These are phyloP conservation scores for Ochotona curzoniae DNA, from an alignment of 2,113 vertebrate genomes.

Conservation along the genomic window DNA sequence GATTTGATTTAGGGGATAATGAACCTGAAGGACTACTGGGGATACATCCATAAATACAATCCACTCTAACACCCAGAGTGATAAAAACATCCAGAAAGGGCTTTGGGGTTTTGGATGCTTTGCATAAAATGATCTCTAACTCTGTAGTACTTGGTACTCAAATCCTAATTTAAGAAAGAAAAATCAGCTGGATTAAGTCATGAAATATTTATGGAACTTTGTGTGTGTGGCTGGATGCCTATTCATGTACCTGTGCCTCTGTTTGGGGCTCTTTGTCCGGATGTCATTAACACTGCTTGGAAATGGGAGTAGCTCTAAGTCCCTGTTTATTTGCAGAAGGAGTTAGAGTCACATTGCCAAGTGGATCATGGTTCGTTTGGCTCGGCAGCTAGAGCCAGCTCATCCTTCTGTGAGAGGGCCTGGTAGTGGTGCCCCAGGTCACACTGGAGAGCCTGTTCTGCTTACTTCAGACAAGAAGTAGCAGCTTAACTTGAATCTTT, in stretches of 20 bases:
- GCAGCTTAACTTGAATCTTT: slow-evolving; percentile 39
- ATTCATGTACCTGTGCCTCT: no score
- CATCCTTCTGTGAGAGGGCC: not conserved
- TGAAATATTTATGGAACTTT: not conserved
- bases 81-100: not conserved
- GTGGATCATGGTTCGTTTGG: slow-evolving; percentile 12
- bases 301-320: not conserved
- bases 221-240: not conserved
- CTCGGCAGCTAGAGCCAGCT: not conserved
- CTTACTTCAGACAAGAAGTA: slow-evolving; percentile 13
- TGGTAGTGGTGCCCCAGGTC: slow-evolving; percentile 11
- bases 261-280: not conserved
- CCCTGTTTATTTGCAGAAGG: slow-evolving; percentile 41
- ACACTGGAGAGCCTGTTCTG: not conserved
- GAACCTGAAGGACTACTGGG: not conserved
- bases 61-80: not conserved
- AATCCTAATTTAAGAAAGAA: slow-evolving; percentile 34
- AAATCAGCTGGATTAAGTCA: slow-evolving; percentile 1
- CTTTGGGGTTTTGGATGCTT: slow-evolving; percentile 24
- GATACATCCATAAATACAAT: not conserved
- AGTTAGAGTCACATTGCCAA: slow-evolving; percentile 7
- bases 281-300: not conserved
- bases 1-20: not conserved
- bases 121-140: slow-evolving; percentile 1
- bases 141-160: not conserved